Base-by-base conservation (phyloP, 2,888 invertebrate species). In the Euplagia quadripunctaria region DNA sequence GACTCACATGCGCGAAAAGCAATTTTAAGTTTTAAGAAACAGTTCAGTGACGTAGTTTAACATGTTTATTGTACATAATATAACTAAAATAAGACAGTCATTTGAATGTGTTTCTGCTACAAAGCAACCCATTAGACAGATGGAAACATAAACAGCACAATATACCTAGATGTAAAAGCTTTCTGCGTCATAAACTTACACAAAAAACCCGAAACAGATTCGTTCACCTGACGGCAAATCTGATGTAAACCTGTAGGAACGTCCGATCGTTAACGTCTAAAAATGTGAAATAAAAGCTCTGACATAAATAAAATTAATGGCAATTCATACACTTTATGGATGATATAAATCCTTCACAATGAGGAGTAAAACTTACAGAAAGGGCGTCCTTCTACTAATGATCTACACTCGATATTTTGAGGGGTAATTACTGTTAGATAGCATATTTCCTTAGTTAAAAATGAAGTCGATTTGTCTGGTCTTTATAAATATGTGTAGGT, bases 281-380 rank as follows among this genome's bases (percentile, higher is more conserved):
- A 55, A 72, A 64, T 55, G 52, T 41, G 52, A 68, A 63, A 64
- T 68, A 72, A 68, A 72, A 72, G 5, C 52, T 64, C 4, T n/a
- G 17, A 49, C 20, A 67, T n/a, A 20, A 67, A 67, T 46, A 67
- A 67, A 12, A 52, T 14, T 9, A 55, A 52, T 12, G 9, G 42
- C 9, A 66, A 72, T 70, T 79, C 74, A 75, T 67, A 64, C 55
- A 66, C 65, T 83, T 79, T 73, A 81, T 71, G 42, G 64, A 64
- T 70, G 64, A 71, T 77, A 75, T 79, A 79, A 72, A 67, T 43
- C 17, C 70, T 4, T 75, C 71, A 74, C 72, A 64, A 67, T 61
- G 16, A 31, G 7, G 14, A 20, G 31, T 20, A 31, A 61, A 31
- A 14, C 31, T 61, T 31, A 14, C 31, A 31, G 20, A 61, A 31